Conservation (phyloP, 2,113 vertebrate genomes). For the Thamnaconus septentrionalis region DNA sequence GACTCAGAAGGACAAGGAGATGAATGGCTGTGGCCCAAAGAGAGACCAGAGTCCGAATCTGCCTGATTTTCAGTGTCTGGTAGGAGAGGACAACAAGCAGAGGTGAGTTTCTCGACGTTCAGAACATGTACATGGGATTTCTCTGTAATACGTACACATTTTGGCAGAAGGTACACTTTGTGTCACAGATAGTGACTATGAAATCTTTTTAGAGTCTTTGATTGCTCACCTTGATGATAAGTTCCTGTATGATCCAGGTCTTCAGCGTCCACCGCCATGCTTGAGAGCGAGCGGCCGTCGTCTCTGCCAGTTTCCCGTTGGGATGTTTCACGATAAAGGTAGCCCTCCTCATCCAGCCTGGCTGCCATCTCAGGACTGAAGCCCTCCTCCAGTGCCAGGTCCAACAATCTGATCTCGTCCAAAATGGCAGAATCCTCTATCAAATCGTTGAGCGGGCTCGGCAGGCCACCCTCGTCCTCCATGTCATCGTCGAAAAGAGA, state of each 20-base stretch:
- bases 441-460: conserved; percentile 79
- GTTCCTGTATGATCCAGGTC: conserved; percentile 8
- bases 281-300: neutral
- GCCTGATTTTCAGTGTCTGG: conserved; percentile 54
- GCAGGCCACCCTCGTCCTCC: conserved; percentile 61
- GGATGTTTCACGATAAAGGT: conserved; percentile 3
- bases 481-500: conserved; percentile 31
- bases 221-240: conserved; percentile 30
- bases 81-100: neutral
- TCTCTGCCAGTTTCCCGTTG: conserved; percentile 6
- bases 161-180: neutral
- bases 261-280: neutral
- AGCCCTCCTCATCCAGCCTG: conserved; percentile 79
- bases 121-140: neutral
- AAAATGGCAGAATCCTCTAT: conserved; percentile 85
- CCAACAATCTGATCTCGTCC: conserved; percentile 88
- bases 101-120: neutral
- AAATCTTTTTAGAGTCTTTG: neutral
- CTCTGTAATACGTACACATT: neutral
- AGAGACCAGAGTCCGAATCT: conserved; percentile 95
- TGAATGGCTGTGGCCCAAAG: conserved; percentile 85
- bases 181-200: too few relatives aligned
- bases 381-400: conserved; percentile 85
- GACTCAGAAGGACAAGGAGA: conserved; percentile 87
- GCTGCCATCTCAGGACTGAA: conserved; percentile 84